Evolutionary conservation across 2,113 vertebrate genomes (phyloP).

Genomic region (Apodemus speciosus): DNA sequence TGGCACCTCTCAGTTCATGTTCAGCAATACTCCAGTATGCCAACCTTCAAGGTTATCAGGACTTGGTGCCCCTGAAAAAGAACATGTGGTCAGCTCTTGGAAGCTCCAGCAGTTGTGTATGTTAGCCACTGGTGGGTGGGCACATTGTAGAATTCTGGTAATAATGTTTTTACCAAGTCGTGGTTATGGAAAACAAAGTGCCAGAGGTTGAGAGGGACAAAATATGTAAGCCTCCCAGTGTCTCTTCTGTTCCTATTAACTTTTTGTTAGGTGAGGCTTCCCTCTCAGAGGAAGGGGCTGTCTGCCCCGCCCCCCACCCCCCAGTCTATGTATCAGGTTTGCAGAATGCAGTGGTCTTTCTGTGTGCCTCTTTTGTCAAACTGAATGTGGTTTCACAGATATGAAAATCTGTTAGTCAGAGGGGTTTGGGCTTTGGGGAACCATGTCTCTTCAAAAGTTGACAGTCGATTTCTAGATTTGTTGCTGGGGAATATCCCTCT

Average conservation of each 20-base stretch:
- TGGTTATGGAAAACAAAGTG: slow-evolving; percentile 16
- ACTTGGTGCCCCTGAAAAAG: background rate
- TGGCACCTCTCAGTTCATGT: background rate
- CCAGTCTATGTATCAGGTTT: background rate
- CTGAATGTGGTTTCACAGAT: slow-evolving; percentile 44
- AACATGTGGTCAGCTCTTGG: background rate
- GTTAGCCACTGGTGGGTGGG: slow-evolving; percentile 6
- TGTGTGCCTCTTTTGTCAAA: background rate
- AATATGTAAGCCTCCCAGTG: background rate
- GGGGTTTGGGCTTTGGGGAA: slow-evolving; percentile 26
- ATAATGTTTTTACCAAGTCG: background rate
- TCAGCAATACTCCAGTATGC: background rate
- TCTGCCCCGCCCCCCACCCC: no score
- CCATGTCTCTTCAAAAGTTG: background rate
- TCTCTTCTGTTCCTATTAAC: slow-evolving; percentile 28
- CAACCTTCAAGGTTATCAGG: background rate
- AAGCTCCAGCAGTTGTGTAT: background rate
- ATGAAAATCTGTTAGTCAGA: slow-evolving; percentile 34
- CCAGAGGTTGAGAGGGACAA: background rate
- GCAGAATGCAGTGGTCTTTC: background rate
- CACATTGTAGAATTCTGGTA: background rate
- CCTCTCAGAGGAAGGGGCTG: background rate
- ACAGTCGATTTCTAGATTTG: slow-evolving; percentile 39
- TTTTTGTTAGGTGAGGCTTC: background rate
- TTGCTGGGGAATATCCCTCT: slow-evolving; percentile 23